Percentiles rank a stretch among this genome's conserved stretches.
phyloP scores from a whole-genome alignment of 2,888 invertebrate species.

The Nowickia ferox region DNA sequence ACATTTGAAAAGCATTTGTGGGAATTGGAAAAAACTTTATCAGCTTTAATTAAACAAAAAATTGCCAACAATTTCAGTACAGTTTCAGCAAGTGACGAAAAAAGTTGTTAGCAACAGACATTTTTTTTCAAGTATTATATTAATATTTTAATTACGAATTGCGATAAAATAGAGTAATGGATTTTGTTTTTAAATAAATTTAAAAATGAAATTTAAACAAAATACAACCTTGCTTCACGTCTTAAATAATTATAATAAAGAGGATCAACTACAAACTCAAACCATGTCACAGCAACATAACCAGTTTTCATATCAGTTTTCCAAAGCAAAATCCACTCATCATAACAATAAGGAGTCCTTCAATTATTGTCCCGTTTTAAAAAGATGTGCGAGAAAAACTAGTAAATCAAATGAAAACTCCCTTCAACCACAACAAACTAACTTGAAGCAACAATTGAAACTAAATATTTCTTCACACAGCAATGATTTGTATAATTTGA shows the following conservation, averaged over 20 bases:
- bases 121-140: neutral
- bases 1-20: conserved; percentile 33
- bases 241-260: neutral
- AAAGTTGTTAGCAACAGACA: conserved; percentile 35
- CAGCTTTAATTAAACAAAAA: conserved; percentile 35
- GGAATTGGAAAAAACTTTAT: conserved; percentile 33
- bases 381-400: conserved; percentile 21
- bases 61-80: conserved; percentile 23
- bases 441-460: conserved; percentile 14
- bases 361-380: neutral
- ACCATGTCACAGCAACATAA: conserved; percentile 1
- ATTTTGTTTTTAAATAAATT: neutral
- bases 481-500: conserved; percentile 13
- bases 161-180: neutral
- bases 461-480: neutral
- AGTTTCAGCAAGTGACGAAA: conserved; percentile 39
- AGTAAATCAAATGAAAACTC: conserved; percentile 33
- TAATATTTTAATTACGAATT: neutral
- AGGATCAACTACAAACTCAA: neutral
- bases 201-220: neutral
- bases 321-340: conserved; percentile 17
- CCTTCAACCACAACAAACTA: conserved; percentile 4
- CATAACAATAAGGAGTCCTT: neutral
- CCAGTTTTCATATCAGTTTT: neutral
- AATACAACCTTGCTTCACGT: conserved; percentile 4